Conservation (phyloP, 2,797 vertebrate species). For the Darevskia nairensis region DNA sequence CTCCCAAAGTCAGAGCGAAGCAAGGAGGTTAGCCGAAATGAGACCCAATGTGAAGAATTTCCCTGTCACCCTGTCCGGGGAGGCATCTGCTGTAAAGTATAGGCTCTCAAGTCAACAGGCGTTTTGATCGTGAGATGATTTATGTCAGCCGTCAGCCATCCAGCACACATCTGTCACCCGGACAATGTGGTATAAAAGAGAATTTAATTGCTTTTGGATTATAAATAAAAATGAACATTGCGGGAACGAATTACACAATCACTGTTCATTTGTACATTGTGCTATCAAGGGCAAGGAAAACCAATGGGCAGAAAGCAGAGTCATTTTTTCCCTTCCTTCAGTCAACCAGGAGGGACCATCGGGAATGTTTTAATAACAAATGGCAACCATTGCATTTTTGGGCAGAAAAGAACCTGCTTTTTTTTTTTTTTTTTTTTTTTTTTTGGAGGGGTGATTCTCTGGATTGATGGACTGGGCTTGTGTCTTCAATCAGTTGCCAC, state of each 20-base stretch:
- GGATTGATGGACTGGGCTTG: slow-evolving; percentile 70
- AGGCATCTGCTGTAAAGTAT: slow-evolving; percentile 81
- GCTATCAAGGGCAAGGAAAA: slow-evolving; percentile 77
- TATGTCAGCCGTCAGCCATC: slow-evolving; percentile 83
- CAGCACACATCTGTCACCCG: slow-evolving; percentile 80
- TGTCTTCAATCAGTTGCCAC: slow-evolving; percentile 73
- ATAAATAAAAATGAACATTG: slow-evolving; percentile 78
- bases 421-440: slow-evolving; percentile 25
- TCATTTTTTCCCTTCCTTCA: background rate
- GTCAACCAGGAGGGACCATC: slow-evolving; percentile 46
- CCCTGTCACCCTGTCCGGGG: slow-evolving; percentile 77
- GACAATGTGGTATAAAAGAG: slow-evolving; percentile 75
- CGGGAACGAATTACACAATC: slow-evolving; percentile 75
- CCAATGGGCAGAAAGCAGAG: slow-evolving; percentile 38
- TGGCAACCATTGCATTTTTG: slow-evolving; percentile 58
- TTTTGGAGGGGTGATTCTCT: background rate
- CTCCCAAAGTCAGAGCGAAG: slow-evolving; percentile 63
- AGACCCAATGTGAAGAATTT: slow-evolving; percentile 81
- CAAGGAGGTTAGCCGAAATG: slow-evolving; percentile 76
- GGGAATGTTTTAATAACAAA: slow-evolving; percentile 73
- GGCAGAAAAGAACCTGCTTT: slow-evolving; percentile 54
- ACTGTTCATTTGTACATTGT: slow-evolving; percentile 71
- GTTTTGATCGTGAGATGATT: slow-evolving; percentile 85
- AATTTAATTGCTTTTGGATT: slow-evolving; percentile 81
- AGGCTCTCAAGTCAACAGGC: slow-evolving; percentile 77